A percentile compares a stretch with the other conserved stretches of the same genome.
phyloP scores from a whole-genome alignment of 2,113 vertebrate species.

The Gila orcuttii region DNA sequence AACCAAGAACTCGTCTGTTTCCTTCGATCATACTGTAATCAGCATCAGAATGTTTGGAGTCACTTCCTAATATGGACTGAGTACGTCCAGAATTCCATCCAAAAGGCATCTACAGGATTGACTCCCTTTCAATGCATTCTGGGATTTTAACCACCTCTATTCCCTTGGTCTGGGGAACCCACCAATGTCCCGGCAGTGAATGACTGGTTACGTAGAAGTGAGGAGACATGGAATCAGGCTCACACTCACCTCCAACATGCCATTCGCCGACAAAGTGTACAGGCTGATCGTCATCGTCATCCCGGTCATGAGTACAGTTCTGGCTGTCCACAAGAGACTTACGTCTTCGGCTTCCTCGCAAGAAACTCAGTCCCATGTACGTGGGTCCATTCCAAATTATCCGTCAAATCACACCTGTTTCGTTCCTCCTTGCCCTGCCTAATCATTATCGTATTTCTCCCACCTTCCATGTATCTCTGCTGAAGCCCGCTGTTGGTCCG shows the following conservation, averaged over 20 bases:
- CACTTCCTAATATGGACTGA: too few species aligned
- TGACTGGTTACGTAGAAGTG: too few species aligned
- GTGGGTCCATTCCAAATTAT: background rate
- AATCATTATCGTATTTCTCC: background rate
- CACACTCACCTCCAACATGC: background rate
- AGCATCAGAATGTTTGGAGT: too few species aligned
- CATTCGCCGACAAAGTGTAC: background rate
- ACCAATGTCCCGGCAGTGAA: too few species aligned
- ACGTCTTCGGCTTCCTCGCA: background rate
- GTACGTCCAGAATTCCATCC: too few species aligned
- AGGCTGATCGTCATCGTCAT: background rate
- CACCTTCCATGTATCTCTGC: too few species aligned
- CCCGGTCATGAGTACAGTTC: rapidly evolving
- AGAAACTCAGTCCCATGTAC: background rate
- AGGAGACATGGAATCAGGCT: background rate
- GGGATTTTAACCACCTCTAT: too few species aligned
- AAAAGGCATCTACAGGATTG: too few species aligned
- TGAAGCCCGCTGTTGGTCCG: background rate
- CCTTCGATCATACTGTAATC: too few species aligned
- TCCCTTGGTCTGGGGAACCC: too few species aligned
- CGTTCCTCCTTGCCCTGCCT: background rate
- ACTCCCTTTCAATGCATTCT: too few species aligned
- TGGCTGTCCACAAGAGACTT: background rate
- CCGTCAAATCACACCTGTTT: background rate
- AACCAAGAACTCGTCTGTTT: too few species aligned